Evolutionary conservation across 2,888 invertebrate species (phyloP), one percentile per base, ranked within the genome.

Genomic region (Trisateles emortualis): DNA sequence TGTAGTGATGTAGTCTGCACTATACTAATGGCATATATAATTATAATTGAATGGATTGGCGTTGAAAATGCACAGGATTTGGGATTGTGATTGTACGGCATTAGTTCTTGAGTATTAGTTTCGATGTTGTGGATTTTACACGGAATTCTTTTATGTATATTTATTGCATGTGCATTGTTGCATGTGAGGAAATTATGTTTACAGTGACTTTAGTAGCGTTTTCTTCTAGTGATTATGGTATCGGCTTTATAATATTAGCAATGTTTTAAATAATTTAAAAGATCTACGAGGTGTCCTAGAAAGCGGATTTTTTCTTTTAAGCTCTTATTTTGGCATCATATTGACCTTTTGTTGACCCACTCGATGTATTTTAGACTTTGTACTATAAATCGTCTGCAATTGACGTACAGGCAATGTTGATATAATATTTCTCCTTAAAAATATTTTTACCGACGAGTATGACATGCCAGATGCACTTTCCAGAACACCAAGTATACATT

Each of bases 1-100:
- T 84, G 87, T 91, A 90, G 90, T 84, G 78, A 59, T 61, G 74
- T 91, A 92, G 89, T 81, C 79, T 84, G 92, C 92, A 92, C 92
- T 19, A 84, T 86, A 91, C 91, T 92, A 91, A 92, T 82, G 86
- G 84, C 85, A 78, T 83, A 84, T 86, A 87, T n/a, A n/a, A n/a
- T n/a, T n/a, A 84, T 79, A 76, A 78, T 81, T 79, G 82, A 84
- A 81, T 81, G 79, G 81, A 82, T 76, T 77, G 78, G 76, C 78
- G 64, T 68, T 72, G 59, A 72, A n/a, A 75, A 69, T 72, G 59
- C 76, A 72, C 72, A 68, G 64, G 78, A 77, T 72, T 77, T 73
- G 78, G 74, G 68, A 72, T 72, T 74, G 70, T 72, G 67, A 72
- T 62, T 72, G 55, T 70, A 62, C 64, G 60, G 64, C 62, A 63